phyloP scores from a whole-genome alignment of 35 echinoderm and acorn worm genomes.

The Diadema setosum region DNA sequence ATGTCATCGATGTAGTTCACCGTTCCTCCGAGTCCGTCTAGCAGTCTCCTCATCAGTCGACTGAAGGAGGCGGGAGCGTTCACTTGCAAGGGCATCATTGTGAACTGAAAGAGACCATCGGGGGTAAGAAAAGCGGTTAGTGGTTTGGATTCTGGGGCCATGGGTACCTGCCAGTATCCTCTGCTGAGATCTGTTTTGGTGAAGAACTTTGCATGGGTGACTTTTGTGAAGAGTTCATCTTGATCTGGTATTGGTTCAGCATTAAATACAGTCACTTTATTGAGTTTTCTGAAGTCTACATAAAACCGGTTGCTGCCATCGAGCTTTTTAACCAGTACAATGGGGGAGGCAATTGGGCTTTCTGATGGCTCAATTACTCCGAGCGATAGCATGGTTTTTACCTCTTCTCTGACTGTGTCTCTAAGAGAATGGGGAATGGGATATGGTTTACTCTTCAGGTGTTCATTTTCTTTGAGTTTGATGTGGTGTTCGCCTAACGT shows the following conservation, averaged over 20 bases:
- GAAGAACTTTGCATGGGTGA: constrained; percentile 4
- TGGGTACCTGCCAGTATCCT: constrained; percentile 50
- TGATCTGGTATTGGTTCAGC: constrained; percentile 41
- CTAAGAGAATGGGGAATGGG: constrained; percentile 17
- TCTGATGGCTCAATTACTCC: constrained; percentile 37
- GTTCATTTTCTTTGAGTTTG: not conserved
- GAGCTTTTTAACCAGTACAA: constrained; percentile 55
- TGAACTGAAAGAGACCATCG: constrained; percentile 24
- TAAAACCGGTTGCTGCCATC: constrained; percentile 65
- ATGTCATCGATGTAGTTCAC: constrained; percentile 42
- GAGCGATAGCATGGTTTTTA: constrained; percentile 21
- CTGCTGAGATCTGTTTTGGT: constrained; percentile 32
- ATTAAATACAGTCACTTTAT: constrained; percentile 27
- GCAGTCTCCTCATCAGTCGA: not conserved
- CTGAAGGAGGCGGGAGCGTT: constrained; percentile 38
- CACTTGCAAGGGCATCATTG: constrained; percentile 31
- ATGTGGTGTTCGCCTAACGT: constrained; percentile 21
- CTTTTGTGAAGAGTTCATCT: constrained; percentile 20
- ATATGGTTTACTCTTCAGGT: constrained; percentile 28
- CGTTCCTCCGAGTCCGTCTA: not conserved
- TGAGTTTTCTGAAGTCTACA: constrained; percentile 34
- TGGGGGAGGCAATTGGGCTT: constrained; percentile 50
- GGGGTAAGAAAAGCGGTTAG: constrained; percentile 41
- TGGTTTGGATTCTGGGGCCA: not conserved
- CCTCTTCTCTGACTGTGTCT: constrained; percentile 12